Base-by-base conservation (phyloP, 2,113 vertebrate genomes). In the Perognathus longimembris region DNA sequence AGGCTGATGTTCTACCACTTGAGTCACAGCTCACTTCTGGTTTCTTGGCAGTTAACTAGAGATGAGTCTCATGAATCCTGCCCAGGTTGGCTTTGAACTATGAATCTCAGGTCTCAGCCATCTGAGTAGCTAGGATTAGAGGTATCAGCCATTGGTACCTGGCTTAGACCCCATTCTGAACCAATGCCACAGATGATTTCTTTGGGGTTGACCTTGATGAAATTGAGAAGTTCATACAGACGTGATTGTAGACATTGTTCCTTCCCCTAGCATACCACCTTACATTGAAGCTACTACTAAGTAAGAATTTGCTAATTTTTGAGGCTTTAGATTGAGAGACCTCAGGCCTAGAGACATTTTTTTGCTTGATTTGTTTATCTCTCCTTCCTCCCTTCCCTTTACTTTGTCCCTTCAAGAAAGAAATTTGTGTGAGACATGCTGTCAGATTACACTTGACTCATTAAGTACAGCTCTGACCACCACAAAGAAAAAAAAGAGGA, bases 391-490 rank as follows among this genome's bases (percentile, higher is more conserved):
- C 32, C 22, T 84, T 63, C 24, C 17, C 14, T 57, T 42, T 82
- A 26, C 17, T 7, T 32, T 61, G 66, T 6, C 59, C 36, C 1
- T 50, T 21, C 42, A 42, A 80, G 85, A 74, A 85, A 71, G 89
- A 79, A 61, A 40, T 36, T 7, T 80, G 21, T 3, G 3, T 78
- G 78, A 84, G 82, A 82, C 50, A 26, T 15, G 34, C 61, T 92
- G 66, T 73, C 82, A 57, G 63, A 32, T 30, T 20, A 71, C 63
- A 32, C 85, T 85, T 63, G 85, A 90, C 76, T 96, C 64, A 57
- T 75, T 94, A 96, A 91, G 95, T 97, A 80, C 88, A 84, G 70
- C 54, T 85, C 85, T 96, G 95, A 85, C 93, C 28, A 20, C 42
- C 9, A 1, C 59, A 76, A 61, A 86, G 66, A 93, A 91, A 92